Evolutionary conservation across 2,113 vertebrate genomes (phyloP).

Genomic region (Rhynchopsitta pachyrhyncha): DNA sequence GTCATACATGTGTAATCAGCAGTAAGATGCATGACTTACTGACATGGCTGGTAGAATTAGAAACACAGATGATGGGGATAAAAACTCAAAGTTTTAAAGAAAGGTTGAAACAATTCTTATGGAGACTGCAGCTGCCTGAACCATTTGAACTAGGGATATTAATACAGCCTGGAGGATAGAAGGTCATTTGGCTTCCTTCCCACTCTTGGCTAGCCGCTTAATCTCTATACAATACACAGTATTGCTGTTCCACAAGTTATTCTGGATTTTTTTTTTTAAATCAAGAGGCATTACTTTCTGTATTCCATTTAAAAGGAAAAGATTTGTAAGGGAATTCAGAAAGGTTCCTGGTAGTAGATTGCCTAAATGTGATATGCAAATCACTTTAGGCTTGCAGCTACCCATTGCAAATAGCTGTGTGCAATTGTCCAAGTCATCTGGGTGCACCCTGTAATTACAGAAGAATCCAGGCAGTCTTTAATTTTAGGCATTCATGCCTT

Average conservation of each 20-base stretch:
- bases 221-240: background rate
- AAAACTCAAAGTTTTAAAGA: background rate
- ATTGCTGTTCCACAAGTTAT: background rate
- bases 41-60: background rate
- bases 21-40: background rate
- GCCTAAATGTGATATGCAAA: background rate
- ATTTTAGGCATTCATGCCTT: conserved; percentile 21
- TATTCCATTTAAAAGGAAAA: background rate
- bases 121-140: background rate
- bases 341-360: background rate
- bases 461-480: conserved; percentile 33
- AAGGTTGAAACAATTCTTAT: background rate
- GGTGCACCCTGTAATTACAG: conserved; percentile 13
- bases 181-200: conserved; percentile 46
- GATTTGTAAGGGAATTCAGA: background rate
- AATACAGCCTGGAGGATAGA: conserved; percentile 10
- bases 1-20: background rate
- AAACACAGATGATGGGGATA: background rate
- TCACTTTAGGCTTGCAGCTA: background rate
- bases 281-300: background rate
- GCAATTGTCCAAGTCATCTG: conserved; percentile 6
- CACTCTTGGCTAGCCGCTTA: background rate
- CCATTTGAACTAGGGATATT: conserved; percentile 19
- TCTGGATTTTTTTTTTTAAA: background rate
- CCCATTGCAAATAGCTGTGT: background rate